Evolutionary conservation across 1,140 invertebrate genomes (phyloP).

Genomic region (Ips typographus): DNA sequence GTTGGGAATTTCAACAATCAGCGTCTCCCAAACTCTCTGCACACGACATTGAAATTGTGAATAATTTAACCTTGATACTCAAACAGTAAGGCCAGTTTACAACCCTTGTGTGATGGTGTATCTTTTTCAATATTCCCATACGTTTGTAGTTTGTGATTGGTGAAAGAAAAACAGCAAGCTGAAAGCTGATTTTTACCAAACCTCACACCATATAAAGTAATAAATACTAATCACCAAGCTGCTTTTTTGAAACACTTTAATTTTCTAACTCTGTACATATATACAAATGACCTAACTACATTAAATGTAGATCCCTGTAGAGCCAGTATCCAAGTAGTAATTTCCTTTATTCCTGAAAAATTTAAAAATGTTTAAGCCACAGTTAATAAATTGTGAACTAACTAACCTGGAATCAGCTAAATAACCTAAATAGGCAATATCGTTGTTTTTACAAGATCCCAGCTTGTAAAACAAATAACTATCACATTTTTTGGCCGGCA

Average conservation of each 20-base stretch:
- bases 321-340: slow-evolving; percentile 27
- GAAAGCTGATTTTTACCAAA: no score
- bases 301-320: slow-evolving; percentile 3
- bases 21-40: slow-evolving; percentile 30
- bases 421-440: slow-evolving; percentile 23
- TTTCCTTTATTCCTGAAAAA: slow-evolving; percentile 20
- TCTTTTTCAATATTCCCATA: no score
- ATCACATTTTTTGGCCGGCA: slow-evolving; percentile 18
- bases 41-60: slow-evolving; percentile 38
- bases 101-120: no score
- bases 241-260: no score
- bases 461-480: slow-evolving; percentile 14
- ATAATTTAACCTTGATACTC: slow-evolving; percentile 38
- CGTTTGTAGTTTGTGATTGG: no score
- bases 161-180: no score
- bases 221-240: no score
- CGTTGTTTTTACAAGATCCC: slow-evolving; percentile 15
- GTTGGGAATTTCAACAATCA: slow-evolving; percentile 54
- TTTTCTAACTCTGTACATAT: no score
- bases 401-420: slow-evolving; percentile 19
- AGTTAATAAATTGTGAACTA: neutral
- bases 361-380: neutral
- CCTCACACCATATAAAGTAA: no score
- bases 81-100: slow-evolving; percentile 30
- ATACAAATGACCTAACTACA: no score